Conservation (phyloP, 2,888 invertebrate species). For the Callyntrura guangdongensis region DNA sequence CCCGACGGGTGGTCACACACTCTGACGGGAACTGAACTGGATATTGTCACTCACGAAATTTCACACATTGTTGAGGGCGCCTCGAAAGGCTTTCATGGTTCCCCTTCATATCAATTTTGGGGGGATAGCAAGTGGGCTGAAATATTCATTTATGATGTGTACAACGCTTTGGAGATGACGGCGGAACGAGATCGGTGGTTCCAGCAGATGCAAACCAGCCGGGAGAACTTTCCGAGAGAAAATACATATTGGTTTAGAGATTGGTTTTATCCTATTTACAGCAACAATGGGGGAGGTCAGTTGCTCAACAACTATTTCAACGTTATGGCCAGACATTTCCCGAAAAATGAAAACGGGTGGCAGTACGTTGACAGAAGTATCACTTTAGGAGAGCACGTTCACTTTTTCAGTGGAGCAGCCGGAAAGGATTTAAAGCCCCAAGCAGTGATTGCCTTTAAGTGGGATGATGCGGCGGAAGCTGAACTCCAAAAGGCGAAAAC, state of each 20-base stretch:
- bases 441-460: constrained; percentile 73
- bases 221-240: constrained; percentile 72
- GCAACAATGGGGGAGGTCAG: constrained; percentile 57
- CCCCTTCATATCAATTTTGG: constrained; percentile 82
- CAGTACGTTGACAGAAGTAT: constrained; percentile 69
- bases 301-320: constrained; percentile 72
- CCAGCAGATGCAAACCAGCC: constrained; percentile 27
- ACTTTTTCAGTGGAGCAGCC: constrained; percentile 79
- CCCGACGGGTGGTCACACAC: constrained; percentile 31
- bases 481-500: constrained; percentile 69
- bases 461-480: constrained; percentile 66
- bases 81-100: constrained; percentile 75
- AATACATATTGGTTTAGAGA: constrained; percentile 80
- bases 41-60: constrained; percentile 80
- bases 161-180: constrained; percentile 46
- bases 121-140: constrained; percentile 70
- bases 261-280: constrained; percentile 79
- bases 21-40: constrained; percentile 54
- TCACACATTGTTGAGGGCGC: constrained; percentile 81
- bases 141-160: constrained; percentile 76
- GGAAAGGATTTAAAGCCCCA: constrained; percentile 55
- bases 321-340: constrained; percentile 75
- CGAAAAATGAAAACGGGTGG: constrained; percentile 70
- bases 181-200: constrained; percentile 73
- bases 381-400: constrained; percentile 80